A percentile compares a stretch with the other conserved stretches of the same genome.
Evolutionary conservation across 1,140 invertebrate genomes (phyloP).

Genomic region (Lepidotrigona ventralis): DNA sequence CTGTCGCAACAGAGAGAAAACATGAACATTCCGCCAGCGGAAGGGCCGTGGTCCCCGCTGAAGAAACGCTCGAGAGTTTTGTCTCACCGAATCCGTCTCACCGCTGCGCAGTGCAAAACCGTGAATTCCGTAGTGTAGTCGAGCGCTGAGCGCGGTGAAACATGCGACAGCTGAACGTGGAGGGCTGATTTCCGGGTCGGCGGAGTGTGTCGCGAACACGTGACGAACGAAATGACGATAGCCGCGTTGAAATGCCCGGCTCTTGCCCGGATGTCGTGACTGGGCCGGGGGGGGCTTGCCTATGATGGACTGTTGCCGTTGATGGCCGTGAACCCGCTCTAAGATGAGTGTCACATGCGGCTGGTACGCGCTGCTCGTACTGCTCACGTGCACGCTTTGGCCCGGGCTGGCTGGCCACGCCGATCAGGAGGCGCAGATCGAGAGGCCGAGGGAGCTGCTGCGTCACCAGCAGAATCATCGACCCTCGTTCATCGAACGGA

Average conservation of each 20-base stretch:
- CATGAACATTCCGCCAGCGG: no score
- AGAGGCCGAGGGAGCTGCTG: slow-evolving; percentile 66
- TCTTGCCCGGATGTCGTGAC: slow-evolving; percentile 24
- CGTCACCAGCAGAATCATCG: slow-evolving; percentile 73
- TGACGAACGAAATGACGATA: slow-evolving; percentile 19
- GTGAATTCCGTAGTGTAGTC: no score
- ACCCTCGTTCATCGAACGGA: slow-evolving; percentile 73
- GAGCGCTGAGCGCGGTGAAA: background rate
- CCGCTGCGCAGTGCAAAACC: background rate
- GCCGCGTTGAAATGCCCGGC: background rate
- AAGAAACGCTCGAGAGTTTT: no score
- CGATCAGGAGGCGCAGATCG: slow-evolving; percentile 55
- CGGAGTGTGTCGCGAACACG: background rate
- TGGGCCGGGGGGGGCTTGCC: background rate
- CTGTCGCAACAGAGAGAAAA: no score
- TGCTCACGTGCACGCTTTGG: slow-evolving; percentile 52
- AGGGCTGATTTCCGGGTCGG: no score
- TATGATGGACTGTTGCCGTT: slow-evolving; percentile 14
- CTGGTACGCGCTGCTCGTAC: slow-evolving; percentile 52
- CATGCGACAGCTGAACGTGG: slow-evolving; percentile 5
- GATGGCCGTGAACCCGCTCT: slow-evolving; percentile 37
- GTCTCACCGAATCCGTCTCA: background rate
- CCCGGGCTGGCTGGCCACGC: background rate
- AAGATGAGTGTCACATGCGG: slow-evolving; percentile 56
- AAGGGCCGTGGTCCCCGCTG: no score